Evolutionary conservation across 2,888 invertebrate genomes (phyloP).

Genomic region (Dynastes hyllus): DNA sequence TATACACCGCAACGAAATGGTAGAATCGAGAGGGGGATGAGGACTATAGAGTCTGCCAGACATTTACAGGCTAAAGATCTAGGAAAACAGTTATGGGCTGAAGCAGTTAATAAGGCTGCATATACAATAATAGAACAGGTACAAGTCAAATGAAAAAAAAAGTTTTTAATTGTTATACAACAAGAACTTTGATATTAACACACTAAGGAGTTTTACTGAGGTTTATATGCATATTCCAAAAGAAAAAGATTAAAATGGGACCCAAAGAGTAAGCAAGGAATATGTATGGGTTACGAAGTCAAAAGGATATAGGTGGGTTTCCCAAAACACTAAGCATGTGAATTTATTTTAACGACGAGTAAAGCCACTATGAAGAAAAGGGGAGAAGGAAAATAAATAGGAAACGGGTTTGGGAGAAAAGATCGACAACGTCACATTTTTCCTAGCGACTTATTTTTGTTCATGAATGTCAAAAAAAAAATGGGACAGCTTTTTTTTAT

Average conservation of each 20-base stretch:
- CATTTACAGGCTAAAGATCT: conserved; percentile 59
- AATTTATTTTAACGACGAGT: no score
- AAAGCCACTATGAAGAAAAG: no score
- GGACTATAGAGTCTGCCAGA: conserved; percentile 63
- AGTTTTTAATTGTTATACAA: conserved; percentile 65
- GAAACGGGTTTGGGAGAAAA: no score
- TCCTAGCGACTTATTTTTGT: no score
- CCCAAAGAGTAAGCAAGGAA: conserved; percentile 53
- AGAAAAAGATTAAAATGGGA: conserved; percentile 54
- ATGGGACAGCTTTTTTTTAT: no score
- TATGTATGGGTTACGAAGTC: conserved; percentile 54
- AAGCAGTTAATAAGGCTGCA: conserved; percentile 61
- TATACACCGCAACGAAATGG: conserved; percentile 67
- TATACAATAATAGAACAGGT: conserved; percentile 55
- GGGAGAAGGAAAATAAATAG: no score
- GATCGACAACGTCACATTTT: no score
- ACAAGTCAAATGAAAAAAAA: conserved; percentile 52
- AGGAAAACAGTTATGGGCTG: conserved; percentile 61
- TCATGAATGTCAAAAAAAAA: no score
- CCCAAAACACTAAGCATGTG: conserved; percentile 35
- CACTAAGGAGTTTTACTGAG: conserved; percentile 54
- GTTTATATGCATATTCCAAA: conserved; percentile 57
- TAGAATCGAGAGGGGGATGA: conserved; percentile 63
- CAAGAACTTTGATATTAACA: conserved; percentile 50
- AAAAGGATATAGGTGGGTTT: conserved; percentile 55